Evolutionary conservation across 2,113 vertebrate species (phyloP).

Genomic region (Salminus brasiliensis): DNA sequence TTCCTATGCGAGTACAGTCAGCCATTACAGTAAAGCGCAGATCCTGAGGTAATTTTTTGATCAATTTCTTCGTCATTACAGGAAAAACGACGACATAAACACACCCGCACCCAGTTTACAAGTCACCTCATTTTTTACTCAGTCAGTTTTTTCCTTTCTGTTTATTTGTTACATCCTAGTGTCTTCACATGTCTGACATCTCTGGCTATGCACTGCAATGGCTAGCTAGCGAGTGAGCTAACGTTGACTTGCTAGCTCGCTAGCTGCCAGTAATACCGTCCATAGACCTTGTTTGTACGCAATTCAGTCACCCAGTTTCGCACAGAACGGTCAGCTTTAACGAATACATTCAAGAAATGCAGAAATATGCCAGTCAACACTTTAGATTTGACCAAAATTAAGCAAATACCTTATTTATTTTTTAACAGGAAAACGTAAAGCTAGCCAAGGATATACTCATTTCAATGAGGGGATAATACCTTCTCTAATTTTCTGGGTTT

Average conservation of each 20-base stretch:
- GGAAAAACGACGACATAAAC: neutral
- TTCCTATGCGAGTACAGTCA: constrained; percentile 88
- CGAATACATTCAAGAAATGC: constrained; percentile 63
- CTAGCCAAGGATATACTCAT: constrained; percentile 54
- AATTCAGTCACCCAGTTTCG: constrained; percentile 54
- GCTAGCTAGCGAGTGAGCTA: constrained; percentile 57
- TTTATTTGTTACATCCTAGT: constrained; percentile 62
- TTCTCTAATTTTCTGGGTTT: constrained; percentile 18
- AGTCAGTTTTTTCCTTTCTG: constrained; percentile 7
- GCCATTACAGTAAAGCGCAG: constrained; percentile 89
- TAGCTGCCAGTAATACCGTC: constrained; percentile 44
- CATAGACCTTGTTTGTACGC: constrained; percentile 59
- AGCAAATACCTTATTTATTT: constrained; percentile 41
- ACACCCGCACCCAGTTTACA: neutral
- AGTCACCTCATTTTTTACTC: constrained; percentile 9
- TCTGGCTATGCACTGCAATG: constrained; percentile 76
- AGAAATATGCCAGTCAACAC: constrained; percentile 21
- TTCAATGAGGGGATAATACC: constrained; percentile 42
- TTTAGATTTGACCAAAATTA: constrained; percentile 47
- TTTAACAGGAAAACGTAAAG: constrained; percentile 19
- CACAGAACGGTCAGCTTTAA: constrained; percentile 62
- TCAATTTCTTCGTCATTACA: constrained; percentile 40
- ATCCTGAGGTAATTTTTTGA: constrained; percentile 62
- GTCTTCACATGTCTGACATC: constrained; percentile 70
- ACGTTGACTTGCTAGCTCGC: constrained; percentile 35